Base-by-base conservation (phyloP, 1,140 invertebrate species). In the Nixonia krombeini region DNA sequence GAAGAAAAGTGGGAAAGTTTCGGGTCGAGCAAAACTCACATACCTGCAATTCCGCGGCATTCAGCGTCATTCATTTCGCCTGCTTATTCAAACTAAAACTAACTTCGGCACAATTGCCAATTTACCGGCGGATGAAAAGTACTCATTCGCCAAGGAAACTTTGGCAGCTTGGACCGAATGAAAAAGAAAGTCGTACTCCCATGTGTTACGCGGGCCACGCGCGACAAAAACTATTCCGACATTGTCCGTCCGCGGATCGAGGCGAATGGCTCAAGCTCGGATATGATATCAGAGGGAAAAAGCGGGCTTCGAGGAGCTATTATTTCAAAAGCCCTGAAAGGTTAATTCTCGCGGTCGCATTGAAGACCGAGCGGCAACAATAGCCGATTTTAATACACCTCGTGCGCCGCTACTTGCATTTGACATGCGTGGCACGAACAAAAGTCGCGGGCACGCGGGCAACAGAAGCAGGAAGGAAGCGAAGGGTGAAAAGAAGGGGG, bases 361-460 rank as follows among this genome's bases (percentile, higher is more conserved):
- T 66, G 62, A 70, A 62, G 62, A 62, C 55, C 52, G 46, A 38
- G 47, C 52, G 12, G 49, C 56, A 66, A 70, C 68, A 70, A 70
- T 67, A 50, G 62, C 52, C 57, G 62, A 67, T 62, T 66, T 66
- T 71, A 66, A 67, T 71, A 63, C 58, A 63, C 57, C 63, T 63
- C 58, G 55, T 49, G 28, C 35, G 23, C 37, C 17, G 35, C 15
- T 51, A 40, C 38, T 31, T 25, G 55, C 57, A 57, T 63, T 71
- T 71, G 63, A 67, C 68, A 66, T 65, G 51, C 68, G 63, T 58
- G 66, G 41, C 42, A 45, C 37, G 45, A 70, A 70, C 59, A 64
- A 59, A 70, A 70, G 59, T 69, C 65, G 66, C 29, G 44, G 29
- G 16, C 31, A 23, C 33, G 37, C n/a, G n/a, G n/a, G n/a, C n/a